These are phyloP conservation scores for Phyllostomus hastatus DNA, from an alignment of 2,113 vertebrate species.

Conservation along the genomic window DNA sequence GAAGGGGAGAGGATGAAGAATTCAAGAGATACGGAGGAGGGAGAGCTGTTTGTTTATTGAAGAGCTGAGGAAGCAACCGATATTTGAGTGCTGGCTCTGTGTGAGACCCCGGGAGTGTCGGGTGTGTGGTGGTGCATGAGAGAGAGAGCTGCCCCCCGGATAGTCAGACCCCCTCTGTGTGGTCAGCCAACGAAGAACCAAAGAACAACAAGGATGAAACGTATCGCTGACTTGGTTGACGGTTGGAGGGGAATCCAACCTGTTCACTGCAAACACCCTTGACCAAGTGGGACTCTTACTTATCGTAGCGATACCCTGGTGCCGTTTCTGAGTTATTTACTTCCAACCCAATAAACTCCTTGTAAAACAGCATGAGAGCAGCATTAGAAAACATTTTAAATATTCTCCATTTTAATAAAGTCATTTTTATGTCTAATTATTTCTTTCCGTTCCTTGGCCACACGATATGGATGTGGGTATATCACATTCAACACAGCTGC, in stretches of 20 bases:
- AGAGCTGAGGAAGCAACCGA: background rate
- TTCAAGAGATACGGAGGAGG: background rate
- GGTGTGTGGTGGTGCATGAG: background rate
- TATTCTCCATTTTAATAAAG: constrained; percentile 20
- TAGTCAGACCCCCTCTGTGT: background rate
- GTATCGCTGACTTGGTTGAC: background rate
- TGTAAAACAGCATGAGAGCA: background rate
- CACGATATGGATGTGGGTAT: background rate
- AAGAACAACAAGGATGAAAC: background rate
- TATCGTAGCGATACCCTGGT: background rate
- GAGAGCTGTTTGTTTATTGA: background rate
- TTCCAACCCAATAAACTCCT: constrained; percentile 28
- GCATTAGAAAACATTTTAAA: background rate
- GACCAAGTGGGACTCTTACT: background rate
- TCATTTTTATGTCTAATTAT: background rate
- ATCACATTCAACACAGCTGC: background rate
- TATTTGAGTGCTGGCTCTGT: background rate
- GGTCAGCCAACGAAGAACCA: background rate
- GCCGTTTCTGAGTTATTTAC: background rate
- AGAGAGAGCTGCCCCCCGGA: background rate
- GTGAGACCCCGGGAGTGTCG: background rate
- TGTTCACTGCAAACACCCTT: background rate
- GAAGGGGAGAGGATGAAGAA: background rate
- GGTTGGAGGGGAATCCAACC: background rate
- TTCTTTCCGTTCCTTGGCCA: background rate